Evolutionary conservation across 1,140 invertebrate genomes (phyloP).

Genomic region (Drosophila bocqueti): DNA sequence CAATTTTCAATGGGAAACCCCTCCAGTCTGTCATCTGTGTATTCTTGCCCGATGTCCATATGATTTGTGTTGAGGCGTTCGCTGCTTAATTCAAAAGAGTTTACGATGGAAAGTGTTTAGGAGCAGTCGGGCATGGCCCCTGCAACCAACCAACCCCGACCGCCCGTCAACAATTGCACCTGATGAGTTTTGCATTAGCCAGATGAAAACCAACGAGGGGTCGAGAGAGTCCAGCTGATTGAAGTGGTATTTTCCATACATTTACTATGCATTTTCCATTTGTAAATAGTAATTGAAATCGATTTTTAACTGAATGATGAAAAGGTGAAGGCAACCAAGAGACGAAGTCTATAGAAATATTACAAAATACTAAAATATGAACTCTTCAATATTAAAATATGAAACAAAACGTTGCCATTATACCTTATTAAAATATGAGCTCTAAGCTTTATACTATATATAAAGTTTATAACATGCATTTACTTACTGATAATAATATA

Average conservation of each 20-base stretch:
- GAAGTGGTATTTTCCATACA: constrained; percentile 4
- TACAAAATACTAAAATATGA: too few relatives aligned
- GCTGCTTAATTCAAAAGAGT: constrained; percentile 44
- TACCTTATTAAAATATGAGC: not conserved
- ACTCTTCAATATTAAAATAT: not conserved
- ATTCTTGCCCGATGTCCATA: not conserved
- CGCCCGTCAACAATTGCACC: constrained; percentile 30
- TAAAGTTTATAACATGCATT: not conserved
- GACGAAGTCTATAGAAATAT: not conserved
- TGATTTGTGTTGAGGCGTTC: constrained; percentile 45
- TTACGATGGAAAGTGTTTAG: constrained; percentile 57
- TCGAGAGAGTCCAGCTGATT: constrained; percentile 34
- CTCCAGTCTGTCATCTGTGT: not conserved
- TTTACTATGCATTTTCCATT: not conserved
- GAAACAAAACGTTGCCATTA: too few relatives aligned
- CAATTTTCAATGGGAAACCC: constrained; percentile 50
- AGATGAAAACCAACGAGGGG: constrained; percentile 32
- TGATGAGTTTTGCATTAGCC: constrained; percentile 47
- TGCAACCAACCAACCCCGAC: not conserved
- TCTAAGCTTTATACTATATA: too few relatives aligned
- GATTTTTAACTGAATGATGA: not conserved
- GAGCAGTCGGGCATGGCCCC: constrained; percentile 36
- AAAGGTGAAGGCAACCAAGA: not conserved
- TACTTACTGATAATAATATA: not conserved
- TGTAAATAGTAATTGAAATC: constrained; percentile 5